Percentiles rank a stretch among this genome's conserved stretches.
These are phyloP conservation scores for Acinonyx jubatus DNA, from an alignment of 2,113 vertebrate species.

Conservation along the genomic window DNA sequence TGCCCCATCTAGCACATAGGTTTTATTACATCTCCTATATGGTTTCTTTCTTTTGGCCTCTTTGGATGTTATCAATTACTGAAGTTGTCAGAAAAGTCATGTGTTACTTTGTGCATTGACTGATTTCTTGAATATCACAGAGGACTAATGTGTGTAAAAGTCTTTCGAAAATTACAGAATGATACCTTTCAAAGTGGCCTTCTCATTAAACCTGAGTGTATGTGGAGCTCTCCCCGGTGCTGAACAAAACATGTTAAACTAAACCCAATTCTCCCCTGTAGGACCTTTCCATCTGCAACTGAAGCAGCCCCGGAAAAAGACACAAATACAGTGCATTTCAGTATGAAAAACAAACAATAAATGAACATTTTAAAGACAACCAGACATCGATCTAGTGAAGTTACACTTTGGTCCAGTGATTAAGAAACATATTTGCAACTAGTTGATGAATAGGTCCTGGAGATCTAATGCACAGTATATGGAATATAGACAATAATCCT, in stretches of 20 bases:
- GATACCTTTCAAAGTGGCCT: neutral
- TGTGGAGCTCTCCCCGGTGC: neutral
- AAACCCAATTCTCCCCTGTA: neutral
- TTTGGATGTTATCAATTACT: neutral
- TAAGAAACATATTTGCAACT: neutral
- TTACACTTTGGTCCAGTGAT: neutral
- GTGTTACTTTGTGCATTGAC: neutral
- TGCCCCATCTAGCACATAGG: neutral
- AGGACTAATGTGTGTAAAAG: neutral
- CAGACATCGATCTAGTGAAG: neutral
- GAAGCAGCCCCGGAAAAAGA: neutral
- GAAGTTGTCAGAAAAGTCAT: neutral
- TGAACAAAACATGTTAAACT: neutral
- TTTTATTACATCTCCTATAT: too few species aligned
- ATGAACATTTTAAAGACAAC: neutral
- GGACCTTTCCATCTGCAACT: neutral
- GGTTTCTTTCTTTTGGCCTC: neutral
- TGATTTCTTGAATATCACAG: neutral
- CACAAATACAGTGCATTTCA: neutral
- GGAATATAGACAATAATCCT: neutral
- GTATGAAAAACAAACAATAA: neutral
- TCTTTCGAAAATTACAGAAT: neutral
- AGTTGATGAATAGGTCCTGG: neutral
- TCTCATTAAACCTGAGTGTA: accelerated
- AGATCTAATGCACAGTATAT: neutral